These are phyloP conservation scores for Himalopsyche kuldschensis DNA, from an alignment of 2,888 invertebrate genomes.

Conservation along the genomic window DNA sequence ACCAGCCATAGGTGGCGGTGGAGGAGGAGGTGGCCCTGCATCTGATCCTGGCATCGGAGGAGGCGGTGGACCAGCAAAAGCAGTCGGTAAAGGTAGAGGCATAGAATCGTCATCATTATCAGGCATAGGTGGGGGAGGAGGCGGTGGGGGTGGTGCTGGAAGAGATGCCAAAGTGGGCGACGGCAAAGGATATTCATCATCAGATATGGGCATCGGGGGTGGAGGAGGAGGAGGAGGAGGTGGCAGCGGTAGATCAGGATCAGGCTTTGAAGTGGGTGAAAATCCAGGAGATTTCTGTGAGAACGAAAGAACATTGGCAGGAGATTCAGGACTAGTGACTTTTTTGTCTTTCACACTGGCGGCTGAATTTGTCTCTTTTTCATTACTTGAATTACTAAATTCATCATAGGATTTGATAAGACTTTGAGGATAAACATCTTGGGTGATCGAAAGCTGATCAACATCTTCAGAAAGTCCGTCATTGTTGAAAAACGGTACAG, in stretches of 20 bases:
- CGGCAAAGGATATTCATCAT: slow-evolving; percentile 38
- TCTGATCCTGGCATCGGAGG: slow-evolving; percentile 39
- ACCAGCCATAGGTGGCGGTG: slow-evolving; percentile 47
- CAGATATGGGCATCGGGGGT: slow-evolving; percentile 44
- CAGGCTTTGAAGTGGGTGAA: background rate
- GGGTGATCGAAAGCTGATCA: slow-evolving; percentile 4
- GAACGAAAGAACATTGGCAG: too few relatives aligned
- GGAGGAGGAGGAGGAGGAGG: slow-evolving; percentile 38
- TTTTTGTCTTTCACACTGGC: background rate
- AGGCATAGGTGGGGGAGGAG: slow-evolving; percentile 45
- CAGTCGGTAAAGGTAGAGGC: slow-evolving; percentile 40
- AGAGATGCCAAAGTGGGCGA: slow-evolving; percentile 44
- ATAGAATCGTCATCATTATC: slow-evolving; percentile 38
- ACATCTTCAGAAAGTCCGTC: slow-evolving; percentile 22
- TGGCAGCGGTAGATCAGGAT: background rate
- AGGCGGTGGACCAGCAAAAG: slow-evolving; percentile 34
- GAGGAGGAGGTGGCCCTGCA: slow-evolving; percentile 43
- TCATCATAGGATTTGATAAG: slow-evolving; percentile 37
- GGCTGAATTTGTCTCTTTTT: slow-evolving; percentile 8
- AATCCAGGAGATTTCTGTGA: background rate
- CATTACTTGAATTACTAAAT: slow-evolving; percentile 30
- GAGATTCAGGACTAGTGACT: background rate
- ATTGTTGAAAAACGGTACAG: slow-evolving; percentile 37
- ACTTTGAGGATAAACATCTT: slow-evolving; percentile 7
- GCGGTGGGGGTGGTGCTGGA: slow-evolving; percentile 43